These are phyloP conservation scores for Leptopilina clavipes DNA, from an alignment of 1,140 invertebrate genomes.

Conservation along the genomic window DNA sequence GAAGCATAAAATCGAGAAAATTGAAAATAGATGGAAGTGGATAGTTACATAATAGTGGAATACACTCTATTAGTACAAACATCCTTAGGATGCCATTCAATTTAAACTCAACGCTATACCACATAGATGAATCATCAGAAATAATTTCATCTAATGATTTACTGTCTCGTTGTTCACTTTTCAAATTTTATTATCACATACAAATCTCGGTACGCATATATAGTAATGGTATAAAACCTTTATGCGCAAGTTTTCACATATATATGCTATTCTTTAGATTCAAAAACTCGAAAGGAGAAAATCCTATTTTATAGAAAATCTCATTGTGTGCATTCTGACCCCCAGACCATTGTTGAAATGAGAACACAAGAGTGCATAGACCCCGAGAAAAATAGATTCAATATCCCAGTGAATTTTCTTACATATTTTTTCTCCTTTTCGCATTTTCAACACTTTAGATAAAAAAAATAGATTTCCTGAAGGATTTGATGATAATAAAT, in stretches of 20 bases:
- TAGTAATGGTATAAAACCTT: background rate
- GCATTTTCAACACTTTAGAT: background rate
- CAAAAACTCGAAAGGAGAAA: background rate
- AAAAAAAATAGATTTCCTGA: background rate
- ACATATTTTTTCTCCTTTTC: no score
- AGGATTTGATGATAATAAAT: no score
- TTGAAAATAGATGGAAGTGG: background rate
- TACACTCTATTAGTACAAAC: background rate
- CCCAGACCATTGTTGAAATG: constrained; percentile 24
- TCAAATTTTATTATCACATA: background rate
- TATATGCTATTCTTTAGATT: background rate
- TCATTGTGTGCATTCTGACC: constrained; percentile 8
- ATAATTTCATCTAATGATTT: background rate
- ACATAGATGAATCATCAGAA: background rate
- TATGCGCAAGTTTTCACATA: background rate
- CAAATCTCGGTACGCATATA: background rate
- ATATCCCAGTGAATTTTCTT: no score
- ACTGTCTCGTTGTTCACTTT: background rate
- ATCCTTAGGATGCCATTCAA: background rate
- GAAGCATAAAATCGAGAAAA: background rate
- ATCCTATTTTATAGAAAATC: background rate
- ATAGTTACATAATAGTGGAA: background rate
- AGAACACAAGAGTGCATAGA: constrained; percentile 19
- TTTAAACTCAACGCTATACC: background rate
- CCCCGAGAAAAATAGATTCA: constrained; percentile 1